Evolutionary conservation across 1,140 invertebrate species (phyloP).

Genomic region (Drosophila mayri): DNA sequence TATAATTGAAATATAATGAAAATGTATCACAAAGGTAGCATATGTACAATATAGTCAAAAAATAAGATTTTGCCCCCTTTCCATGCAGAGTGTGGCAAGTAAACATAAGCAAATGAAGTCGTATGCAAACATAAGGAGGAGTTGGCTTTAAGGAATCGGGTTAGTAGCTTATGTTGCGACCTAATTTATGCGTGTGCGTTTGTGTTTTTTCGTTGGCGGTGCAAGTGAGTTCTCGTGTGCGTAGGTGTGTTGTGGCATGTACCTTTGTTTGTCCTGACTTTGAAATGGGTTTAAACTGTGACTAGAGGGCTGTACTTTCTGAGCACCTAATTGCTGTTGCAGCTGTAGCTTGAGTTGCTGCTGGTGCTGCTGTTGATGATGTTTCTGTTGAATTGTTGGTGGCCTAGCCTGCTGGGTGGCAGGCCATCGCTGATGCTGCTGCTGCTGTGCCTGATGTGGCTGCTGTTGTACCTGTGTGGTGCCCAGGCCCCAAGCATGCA

Average conservation of each 20-base stretch:
- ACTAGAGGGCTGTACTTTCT: slow-evolving; percentile 80
- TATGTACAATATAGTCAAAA: background rate
- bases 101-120: slow-evolving; percentile 3
- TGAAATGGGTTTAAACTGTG: slow-evolving; percentile 80
- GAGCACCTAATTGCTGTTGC: slow-evolving; percentile 70
- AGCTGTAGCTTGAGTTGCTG: slow-evolving; percentile 68
- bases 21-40: background rate
- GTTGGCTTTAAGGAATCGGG: background rate
- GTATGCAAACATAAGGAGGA: background rate
- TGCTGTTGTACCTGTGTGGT: slow-evolving; percentile 52
- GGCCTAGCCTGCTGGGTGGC: slow-evolving; percentile 36
- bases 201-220: slow-evolving; percentile 23
- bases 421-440: slow-evolving; percentile 47
- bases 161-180: slow-evolving; percentile 21
- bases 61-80: background rate
- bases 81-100: background rate
- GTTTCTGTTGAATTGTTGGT: slow-evolving; percentile 26
- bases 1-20: background rate
- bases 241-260: slow-evolving; percentile 35
- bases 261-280: slow-evolving; percentile 80
- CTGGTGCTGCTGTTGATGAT: slow-evolving; percentile 45
- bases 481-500: slow-evolving; percentile 87
- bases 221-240: slow-evolving; percentile 20
- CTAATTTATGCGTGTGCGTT: slow-evolving; percentile 7
- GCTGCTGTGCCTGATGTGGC: slow-evolving; percentile 41